A percentile compares a stretch with the other conserved stretches of the same genome.
Conservation (phyloP, 2,888 invertebrate genomes). For the Parnassius orleans region DNA sequence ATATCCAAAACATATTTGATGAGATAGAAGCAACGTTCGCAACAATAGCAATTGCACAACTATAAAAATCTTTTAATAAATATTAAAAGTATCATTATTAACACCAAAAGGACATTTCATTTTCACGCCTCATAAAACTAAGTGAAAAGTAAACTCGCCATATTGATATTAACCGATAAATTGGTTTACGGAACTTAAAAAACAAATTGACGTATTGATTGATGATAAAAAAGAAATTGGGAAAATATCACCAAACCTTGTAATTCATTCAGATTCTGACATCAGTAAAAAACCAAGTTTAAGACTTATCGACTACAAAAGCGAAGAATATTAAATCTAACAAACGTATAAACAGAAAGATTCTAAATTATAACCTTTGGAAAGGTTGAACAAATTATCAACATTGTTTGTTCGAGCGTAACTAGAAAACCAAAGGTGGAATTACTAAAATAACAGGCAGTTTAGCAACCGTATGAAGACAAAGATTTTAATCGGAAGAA, state of each 20-base stretch:
- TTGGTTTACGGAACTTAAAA: not conserved
- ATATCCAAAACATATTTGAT: not conserved
- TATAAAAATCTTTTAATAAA: too few relatives aligned
- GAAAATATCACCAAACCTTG: not conserved
- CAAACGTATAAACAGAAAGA: not conserved
- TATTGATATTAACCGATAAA: not conserved
- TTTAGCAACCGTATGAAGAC: not conserved
- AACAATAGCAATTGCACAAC: too few relatives aligned
- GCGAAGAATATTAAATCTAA: too few relatives aligned
- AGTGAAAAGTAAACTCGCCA: too few relatives aligned
- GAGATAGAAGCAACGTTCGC: too few relatives aligned
- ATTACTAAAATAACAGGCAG: conserved; percentile 1
- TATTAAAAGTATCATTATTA: too few relatives aligned
- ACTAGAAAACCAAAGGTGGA: not conserved
- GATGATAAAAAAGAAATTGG: not conserved
- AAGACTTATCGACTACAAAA: not conserved
- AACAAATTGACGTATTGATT: not conserved
- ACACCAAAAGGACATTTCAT: too few relatives aligned
- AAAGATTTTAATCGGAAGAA: conserved; percentile 8
- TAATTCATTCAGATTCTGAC: not conserved
- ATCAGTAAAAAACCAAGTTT: not conserved
- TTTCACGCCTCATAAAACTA: too few relatives aligned
- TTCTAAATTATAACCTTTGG: not conserved
- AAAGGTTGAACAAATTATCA: conserved; percentile 5
- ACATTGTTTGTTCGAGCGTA: conserved; percentile 1